These are phyloP conservation scores for Gobionotothen gibberifrons DNA, from an alignment of 2,797 vertebrate species.

Conservation along the genomic window DNA sequence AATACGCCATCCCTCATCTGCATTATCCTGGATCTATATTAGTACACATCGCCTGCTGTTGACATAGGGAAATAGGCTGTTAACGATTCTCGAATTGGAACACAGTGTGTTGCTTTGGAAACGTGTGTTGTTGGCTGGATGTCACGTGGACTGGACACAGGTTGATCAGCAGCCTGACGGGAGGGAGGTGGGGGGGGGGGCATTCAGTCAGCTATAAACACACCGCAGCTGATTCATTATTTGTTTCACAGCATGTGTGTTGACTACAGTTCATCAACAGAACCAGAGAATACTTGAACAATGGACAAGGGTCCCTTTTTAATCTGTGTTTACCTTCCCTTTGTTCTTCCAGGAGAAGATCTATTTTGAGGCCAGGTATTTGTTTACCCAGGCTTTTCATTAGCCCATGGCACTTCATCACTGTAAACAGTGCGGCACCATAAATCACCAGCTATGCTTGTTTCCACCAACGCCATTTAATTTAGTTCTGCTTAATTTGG, in stretches of 20 bases:
- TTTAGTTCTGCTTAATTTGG: conserved; percentile 79
- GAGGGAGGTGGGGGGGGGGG: too few species aligned
- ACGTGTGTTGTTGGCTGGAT: conserved; percentile 3
- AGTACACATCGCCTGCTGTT: conserved; percentile 34
- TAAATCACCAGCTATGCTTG: conserved; percentile 73
- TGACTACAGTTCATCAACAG: conserved; percentile 28
- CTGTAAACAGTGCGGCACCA: conserved; percentile 64
- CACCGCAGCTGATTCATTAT: conserved; percentile 16
- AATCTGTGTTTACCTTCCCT: conserved; percentile 34
- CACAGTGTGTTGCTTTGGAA: conserved; percentile 2
- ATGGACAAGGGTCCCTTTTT: conserved; percentile 1
- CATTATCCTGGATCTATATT: conserved; percentile 53
- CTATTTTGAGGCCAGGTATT: conserved; percentile 65
- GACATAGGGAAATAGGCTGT: conserved; percentile 21
- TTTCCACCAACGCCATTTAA: conserved; percentile 75
- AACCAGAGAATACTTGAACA: conserved; percentile 25
- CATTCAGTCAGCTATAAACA: conserved; percentile 9
- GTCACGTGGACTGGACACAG: neutral
- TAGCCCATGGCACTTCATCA: conserved; percentile 66
- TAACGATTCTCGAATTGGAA: conserved; percentile 13
- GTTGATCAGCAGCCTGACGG: neutral
- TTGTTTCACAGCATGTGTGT: conserved; percentile 17
- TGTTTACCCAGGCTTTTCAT: conserved; percentile 75
- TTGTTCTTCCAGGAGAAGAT: conserved; percentile 46
- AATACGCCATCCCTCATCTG: conserved; percentile 36